Conservation (phyloP, 2,888 invertebrate genomes). For the Heliconius ismenius region DNA sequence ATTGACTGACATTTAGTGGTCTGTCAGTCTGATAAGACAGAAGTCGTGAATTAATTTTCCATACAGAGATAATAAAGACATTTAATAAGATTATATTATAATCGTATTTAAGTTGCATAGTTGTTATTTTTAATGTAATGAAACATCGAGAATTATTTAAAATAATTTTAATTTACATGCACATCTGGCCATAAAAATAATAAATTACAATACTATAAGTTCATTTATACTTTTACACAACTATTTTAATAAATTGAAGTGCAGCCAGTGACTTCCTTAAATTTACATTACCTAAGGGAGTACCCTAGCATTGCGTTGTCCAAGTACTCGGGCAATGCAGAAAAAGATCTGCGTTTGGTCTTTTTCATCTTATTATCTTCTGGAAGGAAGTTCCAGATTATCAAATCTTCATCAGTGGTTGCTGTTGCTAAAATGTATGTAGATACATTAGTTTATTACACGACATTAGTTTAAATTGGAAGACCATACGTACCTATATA, state of each 20-base stretch:
- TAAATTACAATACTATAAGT: neutral
- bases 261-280: conserved; percentile 43
- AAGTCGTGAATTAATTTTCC: no score
- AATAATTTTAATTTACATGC: neutral
- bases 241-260: conserved; percentile 26
- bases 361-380: conserved; percentile 56
- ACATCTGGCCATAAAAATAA: neutral
- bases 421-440: conserved; percentile 65
- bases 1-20: no score
- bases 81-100: neutral
- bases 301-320: conserved; percentile 58
- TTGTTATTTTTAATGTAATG: neutral
- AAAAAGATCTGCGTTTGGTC: conserved; percentile 54
- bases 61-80: no score
- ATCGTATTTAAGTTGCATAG: neutral
- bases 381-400: conserved; percentile 78
- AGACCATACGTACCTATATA: no score
- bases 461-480: no score
- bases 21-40: no score
- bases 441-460: no score
- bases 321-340: conserved; percentile 60
- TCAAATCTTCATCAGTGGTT: conserved; percentile 71
- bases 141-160: neutral
- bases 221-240: neutral
- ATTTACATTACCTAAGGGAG: conserved; percentile 47